Conservation (phyloP, 2,888 invertebrate species). For the Lasius platythorax region DNA sequence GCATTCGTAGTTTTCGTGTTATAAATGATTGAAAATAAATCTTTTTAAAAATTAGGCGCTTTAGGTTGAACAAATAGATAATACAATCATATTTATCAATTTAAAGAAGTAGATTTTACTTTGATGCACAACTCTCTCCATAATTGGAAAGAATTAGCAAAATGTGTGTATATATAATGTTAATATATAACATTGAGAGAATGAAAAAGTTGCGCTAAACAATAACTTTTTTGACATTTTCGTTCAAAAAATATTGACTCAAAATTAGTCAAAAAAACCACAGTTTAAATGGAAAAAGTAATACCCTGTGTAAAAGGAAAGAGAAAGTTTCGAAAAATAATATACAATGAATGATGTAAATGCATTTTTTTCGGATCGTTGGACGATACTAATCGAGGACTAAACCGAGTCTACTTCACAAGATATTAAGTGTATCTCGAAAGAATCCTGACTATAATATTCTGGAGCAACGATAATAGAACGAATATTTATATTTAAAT, state of each 20-base stretch:
- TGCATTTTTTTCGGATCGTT: slow-evolving; percentile 19
- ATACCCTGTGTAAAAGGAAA: background rate
- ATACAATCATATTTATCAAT: background rate
- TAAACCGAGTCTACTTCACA: background rate
- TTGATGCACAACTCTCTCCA: background rate
- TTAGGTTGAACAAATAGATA: background rate
- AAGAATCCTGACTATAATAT: slow-evolving; percentile 1
- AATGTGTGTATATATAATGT: background rate
- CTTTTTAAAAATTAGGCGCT: background rate
- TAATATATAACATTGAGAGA: background rate
- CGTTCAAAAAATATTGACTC: background rate
- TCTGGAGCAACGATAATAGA: background rate
- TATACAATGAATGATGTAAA: slow-evolving; percentile 27
- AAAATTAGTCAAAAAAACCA: background rate
- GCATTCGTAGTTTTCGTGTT: background rate
- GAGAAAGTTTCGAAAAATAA: background rate
- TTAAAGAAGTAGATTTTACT: background rate
- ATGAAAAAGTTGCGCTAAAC: background rate
- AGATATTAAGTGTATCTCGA: background rate
- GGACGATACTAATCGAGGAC: background rate
- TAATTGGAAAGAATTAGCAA: background rate
- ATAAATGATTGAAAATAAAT: background rate
- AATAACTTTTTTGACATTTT: background rate
- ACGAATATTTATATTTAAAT: background rate
- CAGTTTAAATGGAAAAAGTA: background rate